Conservation (phyloP, 2,797 vertebrate genomes). For the Anabas testudineus region DNA sequence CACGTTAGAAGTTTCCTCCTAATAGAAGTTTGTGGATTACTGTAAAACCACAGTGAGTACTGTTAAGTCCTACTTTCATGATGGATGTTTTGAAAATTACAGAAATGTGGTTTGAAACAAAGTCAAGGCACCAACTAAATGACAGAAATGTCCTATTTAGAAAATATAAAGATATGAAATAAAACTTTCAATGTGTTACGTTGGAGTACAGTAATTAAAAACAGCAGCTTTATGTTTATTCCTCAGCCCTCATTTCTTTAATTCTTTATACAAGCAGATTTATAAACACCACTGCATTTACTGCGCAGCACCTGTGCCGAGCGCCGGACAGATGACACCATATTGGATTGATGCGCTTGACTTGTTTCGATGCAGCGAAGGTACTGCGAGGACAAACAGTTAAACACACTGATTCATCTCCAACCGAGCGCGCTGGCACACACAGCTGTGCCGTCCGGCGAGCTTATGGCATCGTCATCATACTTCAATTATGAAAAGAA, state of each 20-base stretch:
- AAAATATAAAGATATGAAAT: not conserved
- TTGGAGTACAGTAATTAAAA: too few species aligned
- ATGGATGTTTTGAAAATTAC: slow-evolving; percentile 10
- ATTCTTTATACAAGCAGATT: slow-evolving; percentile 23
- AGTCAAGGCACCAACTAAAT: not conserved
- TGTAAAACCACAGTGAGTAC: slow-evolving; percentile 18
- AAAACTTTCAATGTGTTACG: too few species aligned
- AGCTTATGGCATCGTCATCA: slow-evolving; percentile 80
- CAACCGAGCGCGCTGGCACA: slow-evolving; percentile 73
- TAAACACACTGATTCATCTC: slow-evolving; percentile 82
- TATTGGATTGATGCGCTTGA: slow-evolving; percentile 93
- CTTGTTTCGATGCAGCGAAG: slow-evolving; percentile 85
- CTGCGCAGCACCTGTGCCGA: slow-evolving; percentile 86
- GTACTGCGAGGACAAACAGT: slow-evolving; percentile 84
- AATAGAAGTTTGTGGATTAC: slow-evolving; percentile 46
- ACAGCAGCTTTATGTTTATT: too few species aligned
- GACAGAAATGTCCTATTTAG: slow-evolving; percentile 4
- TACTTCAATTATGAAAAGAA: slow-evolving; percentile 80
- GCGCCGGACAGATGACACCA: slow-evolving; percentile 89
- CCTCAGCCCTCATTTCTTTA: not conserved
- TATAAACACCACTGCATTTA: slow-evolving; percentile 3
- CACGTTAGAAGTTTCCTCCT: slow-evolving; percentile 44
- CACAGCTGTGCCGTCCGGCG: slow-evolving; percentile 72
- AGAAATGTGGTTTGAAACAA: not conserved
- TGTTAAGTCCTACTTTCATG: not conserved